Evolutionary conservation across 2,888 invertebrate genomes (phyloP).

Genomic region (Ophioninae sp.): DNA sequence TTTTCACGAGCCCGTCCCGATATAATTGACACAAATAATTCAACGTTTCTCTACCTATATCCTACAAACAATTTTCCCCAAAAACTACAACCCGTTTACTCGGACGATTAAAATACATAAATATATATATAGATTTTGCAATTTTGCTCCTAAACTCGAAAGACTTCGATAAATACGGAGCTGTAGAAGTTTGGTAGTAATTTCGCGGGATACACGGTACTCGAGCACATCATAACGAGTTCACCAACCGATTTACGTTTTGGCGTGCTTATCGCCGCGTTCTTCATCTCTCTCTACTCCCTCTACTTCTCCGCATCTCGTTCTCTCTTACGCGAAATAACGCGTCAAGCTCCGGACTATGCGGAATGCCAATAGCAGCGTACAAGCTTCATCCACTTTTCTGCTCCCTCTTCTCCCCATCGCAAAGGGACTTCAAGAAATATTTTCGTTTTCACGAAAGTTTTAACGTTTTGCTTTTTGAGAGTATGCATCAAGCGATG

Average conservation of each 20-base stretch:
- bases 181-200: conserved; percentile 34
- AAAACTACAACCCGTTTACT: background rate
- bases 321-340: conserved; percentile 46
- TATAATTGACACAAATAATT: background rate
- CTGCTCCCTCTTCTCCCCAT: conserved; percentile 37
- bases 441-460: conserved; percentile 40
- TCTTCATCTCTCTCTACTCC: conserved; percentile 25
- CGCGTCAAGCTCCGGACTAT: conserved; percentile 58
- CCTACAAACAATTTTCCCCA: background rate
- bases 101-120: background rate
- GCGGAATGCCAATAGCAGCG: conserved; percentile 56
- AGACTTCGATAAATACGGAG: conserved; percentile 28
- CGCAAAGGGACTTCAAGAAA: conserved; percentile 33
- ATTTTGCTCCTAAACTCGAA: background rate
- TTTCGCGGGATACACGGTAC: conserved; percentile 34
- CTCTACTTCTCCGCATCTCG: background rate
- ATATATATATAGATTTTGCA: background rate
- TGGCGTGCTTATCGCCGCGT: conserved; percentile 43
- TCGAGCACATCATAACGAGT: conserved; percentile 49
- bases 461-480: conserved; percentile 32
- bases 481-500: conserved; percentile 9
- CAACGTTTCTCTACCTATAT: background rate
- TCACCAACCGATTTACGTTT: conserved; percentile 47
- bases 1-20: too few species aligned
- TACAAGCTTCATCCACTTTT: conserved; percentile 51